phyloP scores from a whole-genome alignment of 1,140 invertebrate species.

The Thereuonema tuberculata region DNA sequence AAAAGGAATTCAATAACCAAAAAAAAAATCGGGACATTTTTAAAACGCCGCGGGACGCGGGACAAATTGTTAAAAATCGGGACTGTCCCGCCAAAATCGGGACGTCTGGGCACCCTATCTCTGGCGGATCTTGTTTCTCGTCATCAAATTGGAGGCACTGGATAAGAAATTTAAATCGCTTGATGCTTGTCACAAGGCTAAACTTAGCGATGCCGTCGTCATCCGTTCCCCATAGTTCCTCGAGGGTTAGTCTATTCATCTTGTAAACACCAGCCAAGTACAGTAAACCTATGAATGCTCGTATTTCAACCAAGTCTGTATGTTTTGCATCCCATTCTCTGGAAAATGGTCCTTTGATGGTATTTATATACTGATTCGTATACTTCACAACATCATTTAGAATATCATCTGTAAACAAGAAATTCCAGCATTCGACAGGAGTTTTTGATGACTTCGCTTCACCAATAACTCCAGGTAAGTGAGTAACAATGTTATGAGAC shows the following conservation, averaged over 20 bases:
- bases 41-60: too few species aligned
- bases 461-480: background rate
- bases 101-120: too few species aligned
- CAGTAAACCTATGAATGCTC: conserved; percentile 5
- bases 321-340: background rate
- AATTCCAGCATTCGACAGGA: background rate
- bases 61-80: too few species aligned
- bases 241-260: background rate
- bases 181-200: background rate
- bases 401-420: background rate
- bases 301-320: background rate
- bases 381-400: background rate
- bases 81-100: too few species aligned
- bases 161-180: conserved; percentile 11
- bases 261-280: conserved; percentile 3
- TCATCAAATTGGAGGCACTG: conserved; percentile 7
- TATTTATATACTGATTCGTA: background rate
- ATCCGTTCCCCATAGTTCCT: conserved; percentile 3
- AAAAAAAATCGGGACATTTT: too few species aligned
- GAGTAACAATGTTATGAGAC: background rate
- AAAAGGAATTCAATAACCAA: too few species aligned
- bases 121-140: too few species aligned
- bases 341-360: background rate
- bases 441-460: background rate
- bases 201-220: conserved; percentile 5